Evolutionary conservation across 1,140 invertebrate genomes (phyloP).

Genomic region (Brevipalpus yothersi): DNA sequence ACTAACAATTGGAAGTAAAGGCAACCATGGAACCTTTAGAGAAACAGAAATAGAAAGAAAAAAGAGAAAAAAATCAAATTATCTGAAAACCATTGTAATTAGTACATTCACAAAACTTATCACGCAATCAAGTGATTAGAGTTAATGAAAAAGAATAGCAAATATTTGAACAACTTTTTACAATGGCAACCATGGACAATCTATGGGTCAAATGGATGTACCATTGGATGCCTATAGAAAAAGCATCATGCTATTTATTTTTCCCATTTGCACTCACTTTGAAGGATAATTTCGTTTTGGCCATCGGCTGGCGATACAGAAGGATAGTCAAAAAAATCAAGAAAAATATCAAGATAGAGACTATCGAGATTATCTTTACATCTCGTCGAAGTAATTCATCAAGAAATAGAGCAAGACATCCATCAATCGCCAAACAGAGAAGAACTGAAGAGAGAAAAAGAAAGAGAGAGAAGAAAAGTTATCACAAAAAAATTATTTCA

Average conservation of each 20-base stretch:
- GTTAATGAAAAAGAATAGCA: too few relatives aligned
- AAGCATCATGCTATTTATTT: too few relatives aligned
- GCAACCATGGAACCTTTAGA: not conserved
- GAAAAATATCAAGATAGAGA: not conserved
- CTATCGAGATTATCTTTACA: not conserved
- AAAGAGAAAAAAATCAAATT: too few relatives aligned
- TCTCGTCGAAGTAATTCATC: not conserved
- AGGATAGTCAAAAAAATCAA: not conserved
- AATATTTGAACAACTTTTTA: too few relatives aligned
- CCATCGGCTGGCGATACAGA: not conserved
- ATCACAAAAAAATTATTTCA: not conserved
- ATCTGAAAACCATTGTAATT: too few relatives aligned
- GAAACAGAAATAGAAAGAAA: not conserved
- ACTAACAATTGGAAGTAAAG: not conserved
- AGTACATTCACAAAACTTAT: too few relatives aligned
- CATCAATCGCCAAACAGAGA: not conserved
- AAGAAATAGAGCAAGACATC: not conserved
- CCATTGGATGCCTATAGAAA: too few relatives aligned
- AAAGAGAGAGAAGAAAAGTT: not conserved
- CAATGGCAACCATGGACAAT: too few relatives aligned
- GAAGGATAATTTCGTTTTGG: not conserved
- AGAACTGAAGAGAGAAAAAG: not conserved
- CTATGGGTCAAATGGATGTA: too few relatives aligned
- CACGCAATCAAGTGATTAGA: too few relatives aligned
- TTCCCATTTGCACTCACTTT: not conserved